phyloP scores from a whole-genome alignment of 2,113 vertebrate species.

The Pampusana beccarii region DNA sequence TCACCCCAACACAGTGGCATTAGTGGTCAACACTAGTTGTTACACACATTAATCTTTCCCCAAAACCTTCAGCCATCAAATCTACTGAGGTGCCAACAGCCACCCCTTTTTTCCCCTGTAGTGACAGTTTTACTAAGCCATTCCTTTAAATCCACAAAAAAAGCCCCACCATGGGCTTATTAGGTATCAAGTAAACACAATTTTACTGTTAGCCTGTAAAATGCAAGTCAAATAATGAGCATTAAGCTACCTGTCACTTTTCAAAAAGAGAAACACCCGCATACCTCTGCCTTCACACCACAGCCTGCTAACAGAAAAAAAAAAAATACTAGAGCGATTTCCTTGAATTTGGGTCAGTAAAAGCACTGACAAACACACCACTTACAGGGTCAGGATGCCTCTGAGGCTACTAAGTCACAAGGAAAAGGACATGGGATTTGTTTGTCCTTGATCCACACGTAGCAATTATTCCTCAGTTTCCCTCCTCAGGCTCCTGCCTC shows the following conservation, averaged over 20 bases:
- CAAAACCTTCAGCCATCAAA: neutral
- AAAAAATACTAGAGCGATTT: neutral
- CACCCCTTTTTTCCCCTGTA: neutral
- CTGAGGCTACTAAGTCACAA: neutral
- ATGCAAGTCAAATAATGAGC: neutral
- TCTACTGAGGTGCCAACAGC: neutral
- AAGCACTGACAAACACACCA: neutral
- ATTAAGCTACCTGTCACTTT: neutral
- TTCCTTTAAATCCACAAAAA: too few relatives aligned
- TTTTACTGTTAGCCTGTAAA: neutral
- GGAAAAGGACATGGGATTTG: rapidly evolving
- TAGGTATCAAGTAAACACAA: neutral
- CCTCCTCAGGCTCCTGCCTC: neutral
- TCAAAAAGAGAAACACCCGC: rapidly evolving
- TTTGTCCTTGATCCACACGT: neutral
- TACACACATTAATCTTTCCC: rapidly evolving
- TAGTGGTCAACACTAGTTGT: rapidly evolving
- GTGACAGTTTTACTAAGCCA: neutral
- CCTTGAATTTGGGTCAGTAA: conserved; percentile 10
- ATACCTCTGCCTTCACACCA: neutral
- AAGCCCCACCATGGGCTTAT: neutral
- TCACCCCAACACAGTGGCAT: rapidly evolving
- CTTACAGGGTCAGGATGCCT: neutral
- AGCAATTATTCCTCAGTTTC: neutral
- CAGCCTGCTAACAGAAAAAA: neutral